A percentile compares a stretch with the other conserved stretches of the same genome.
These are phyloP conservation scores for Leptocoma aspasia DNA, from an alignment of 2,113 vertebrate genomes.

Conservation along the genomic window DNA sequence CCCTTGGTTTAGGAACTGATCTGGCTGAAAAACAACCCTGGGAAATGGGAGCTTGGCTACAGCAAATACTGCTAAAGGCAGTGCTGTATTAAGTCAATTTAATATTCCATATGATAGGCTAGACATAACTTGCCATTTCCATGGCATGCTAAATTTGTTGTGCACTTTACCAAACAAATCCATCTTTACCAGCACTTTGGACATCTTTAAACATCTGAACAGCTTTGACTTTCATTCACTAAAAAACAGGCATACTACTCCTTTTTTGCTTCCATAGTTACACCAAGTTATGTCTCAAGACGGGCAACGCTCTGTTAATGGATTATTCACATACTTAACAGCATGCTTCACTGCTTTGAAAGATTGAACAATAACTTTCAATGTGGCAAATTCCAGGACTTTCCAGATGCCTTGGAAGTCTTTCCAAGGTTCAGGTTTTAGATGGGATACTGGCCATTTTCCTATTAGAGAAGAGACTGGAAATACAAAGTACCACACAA, in stretches of 20 bases:
- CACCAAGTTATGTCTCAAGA: neutral
- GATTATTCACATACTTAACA: neutral
- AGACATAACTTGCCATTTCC: neutral
- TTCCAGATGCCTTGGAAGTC: neutral
- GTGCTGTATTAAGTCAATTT: neutral
- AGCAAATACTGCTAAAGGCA: neutral
- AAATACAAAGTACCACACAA: neutral
- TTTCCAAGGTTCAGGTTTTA: neutral
- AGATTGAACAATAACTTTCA: neutral
- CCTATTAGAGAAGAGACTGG: neutral
- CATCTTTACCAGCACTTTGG: neutral
- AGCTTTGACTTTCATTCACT: neutral
- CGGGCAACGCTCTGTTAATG: neutral
- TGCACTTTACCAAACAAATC: neutral
- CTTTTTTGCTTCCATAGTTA: neutral
- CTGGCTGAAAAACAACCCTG: neutral
- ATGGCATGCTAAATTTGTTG: neutral
- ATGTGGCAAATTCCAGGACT: neutral
- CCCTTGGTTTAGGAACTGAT: neutral
- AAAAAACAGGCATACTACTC: neutral
- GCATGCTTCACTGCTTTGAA: neutral
- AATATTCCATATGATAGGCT: neutral
- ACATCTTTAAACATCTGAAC: neutral
- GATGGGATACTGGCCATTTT: neutral
- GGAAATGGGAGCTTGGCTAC: neutral